Conservation (phyloP, 2,797 vertebrate genomes). For the Lates japonicus region DNA sequence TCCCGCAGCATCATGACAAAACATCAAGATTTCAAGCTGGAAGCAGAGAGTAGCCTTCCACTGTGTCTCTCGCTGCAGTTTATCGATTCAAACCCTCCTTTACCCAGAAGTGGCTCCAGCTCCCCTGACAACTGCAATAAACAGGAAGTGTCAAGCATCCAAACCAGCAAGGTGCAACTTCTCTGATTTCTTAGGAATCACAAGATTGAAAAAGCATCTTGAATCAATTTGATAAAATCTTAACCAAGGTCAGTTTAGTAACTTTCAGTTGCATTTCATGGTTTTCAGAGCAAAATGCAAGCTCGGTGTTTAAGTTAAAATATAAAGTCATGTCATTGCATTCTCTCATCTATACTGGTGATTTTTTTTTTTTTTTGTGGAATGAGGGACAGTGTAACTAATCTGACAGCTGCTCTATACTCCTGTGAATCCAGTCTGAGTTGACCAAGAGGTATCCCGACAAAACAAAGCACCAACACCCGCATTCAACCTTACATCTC, state of each 20-base stretch:
- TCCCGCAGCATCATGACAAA: conserved; percentile 31
- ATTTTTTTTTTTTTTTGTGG: too few relatives aligned
- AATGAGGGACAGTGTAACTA: too few relatives aligned
- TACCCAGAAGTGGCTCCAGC: background rate
- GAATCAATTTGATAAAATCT: background rate
- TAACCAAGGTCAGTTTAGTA: background rate
- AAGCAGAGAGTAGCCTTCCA: background rate
- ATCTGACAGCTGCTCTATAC: too few relatives aligned
- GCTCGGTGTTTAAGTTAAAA: too few relatives aligned
- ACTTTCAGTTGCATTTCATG: too few relatives aligned
- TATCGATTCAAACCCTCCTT: conserved; percentile 25
- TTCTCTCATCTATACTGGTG: too few relatives aligned
- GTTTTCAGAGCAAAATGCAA: too few relatives aligned
- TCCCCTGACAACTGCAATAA: background rate
- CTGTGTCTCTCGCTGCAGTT: conserved; percentile 14
- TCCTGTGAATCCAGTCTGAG: too few relatives aligned
- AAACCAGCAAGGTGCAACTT: background rate
- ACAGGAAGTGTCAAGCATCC: background rate
- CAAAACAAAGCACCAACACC: background rate
- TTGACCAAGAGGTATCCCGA: too few relatives aligned
- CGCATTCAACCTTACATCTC: background rate
- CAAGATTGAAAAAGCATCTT: too few relatives aligned
- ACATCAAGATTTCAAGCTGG: conserved; percentile 2
- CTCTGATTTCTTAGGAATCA: background rate
- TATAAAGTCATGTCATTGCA: too few relatives aligned